Base-by-base conservation (phyloP, 1,140 invertebrate genomes). In the Hyles vespertilio region DNA sequence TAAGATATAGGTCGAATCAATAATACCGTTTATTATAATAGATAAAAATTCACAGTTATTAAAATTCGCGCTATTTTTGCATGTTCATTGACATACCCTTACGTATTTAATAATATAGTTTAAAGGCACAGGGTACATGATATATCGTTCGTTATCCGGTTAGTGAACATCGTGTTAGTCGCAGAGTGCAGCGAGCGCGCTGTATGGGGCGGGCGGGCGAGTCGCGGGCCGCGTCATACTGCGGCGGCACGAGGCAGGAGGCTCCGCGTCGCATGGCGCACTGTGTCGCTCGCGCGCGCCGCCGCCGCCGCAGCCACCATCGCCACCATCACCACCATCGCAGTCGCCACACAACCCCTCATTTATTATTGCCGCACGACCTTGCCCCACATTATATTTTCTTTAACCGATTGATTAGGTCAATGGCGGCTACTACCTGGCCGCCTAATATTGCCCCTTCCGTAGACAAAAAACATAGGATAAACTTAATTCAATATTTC, bases 371-470 rank as follows among this genome's bases (percentile, higher is more conserved):
- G 72, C 69, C 67, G 62, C 34, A 56, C 59, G 79, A 78, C 84
- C 84, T 87, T 84, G 84, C 72, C 64, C 83, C 78, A 84, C 70
- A 81, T 82, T 70, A 72, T 69, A 70, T 77, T 76, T 79, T 76
- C 70, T 74, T 72, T 53, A 11, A 11, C 52, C 53, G 54, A 56
- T 64, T 68, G 65, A 63, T 64, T 68, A 53, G 69, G 69, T 71
- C 69, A 71, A 67, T 68, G 60, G 34, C 55, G 56, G 44, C 1
- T 22, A 22, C 22, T 22, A 22, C 22, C 22, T 0, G 22, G 1
- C 22, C 22, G 22, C 22, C 22, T 22, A 22, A 22, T 22, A 22
- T 22, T 22, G 22, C 22, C 22, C 22, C 22, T 22, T 22, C 22
- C 22, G 22, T 22, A 22, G 22, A 22, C 22, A 22, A 22, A 22